These are phyloP conservation scores for Arnoldichthys spilopterus DNA, from an alignment of 2,797 vertebrate species.

Conservation along the genomic window DNA sequence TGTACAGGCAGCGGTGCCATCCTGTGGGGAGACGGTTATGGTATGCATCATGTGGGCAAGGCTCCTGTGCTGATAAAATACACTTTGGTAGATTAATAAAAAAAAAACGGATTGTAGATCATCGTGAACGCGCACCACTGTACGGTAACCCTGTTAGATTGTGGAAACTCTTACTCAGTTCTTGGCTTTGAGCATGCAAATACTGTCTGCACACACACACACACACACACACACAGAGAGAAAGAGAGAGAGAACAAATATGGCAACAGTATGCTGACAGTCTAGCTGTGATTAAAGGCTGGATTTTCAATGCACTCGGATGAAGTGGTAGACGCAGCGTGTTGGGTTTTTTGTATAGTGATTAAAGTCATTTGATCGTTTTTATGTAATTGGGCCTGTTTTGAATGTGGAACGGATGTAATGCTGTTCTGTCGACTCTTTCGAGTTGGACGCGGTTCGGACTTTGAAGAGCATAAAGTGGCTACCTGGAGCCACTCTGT, in stretches of 20 bases:
- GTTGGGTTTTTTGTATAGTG: constrained; percentile 55
- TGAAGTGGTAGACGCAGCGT: constrained; percentile 31
- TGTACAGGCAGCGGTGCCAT: not conserved
- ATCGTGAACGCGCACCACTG: constrained; percentile 59
- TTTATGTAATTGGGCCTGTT: constrained; percentile 56
- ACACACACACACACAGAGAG: constrained; percentile 61
- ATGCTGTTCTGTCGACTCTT: constrained; percentile 23
- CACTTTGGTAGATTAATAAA: constrained; percentile 50
- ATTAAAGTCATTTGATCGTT: constrained; percentile 79
- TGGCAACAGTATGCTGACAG: constrained; percentile 2
- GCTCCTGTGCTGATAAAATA: constrained; percentile 46
- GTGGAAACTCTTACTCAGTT: constrained; percentile 77
- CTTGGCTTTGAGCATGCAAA: constrained; percentile 73
- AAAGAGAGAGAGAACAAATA: constrained; percentile 13
- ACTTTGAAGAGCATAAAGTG: constrained; percentile 25
- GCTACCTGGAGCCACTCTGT: constrained; percentile 48
- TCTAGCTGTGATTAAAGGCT: constrained; percentile 47
- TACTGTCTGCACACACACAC: constrained; percentile 73
- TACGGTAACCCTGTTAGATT: constrained; percentile 68
- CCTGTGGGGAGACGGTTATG: constrained; percentile 6
- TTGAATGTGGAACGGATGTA: constrained; percentile 37
- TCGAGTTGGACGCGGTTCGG: constrained; percentile 15
- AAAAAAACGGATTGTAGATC: constrained; percentile 60
- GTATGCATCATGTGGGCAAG: constrained; percentile 20
- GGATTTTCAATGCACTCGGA: constrained; percentile 40